Conservation (phyloP, 2,797 vertebrate genomes). For the Hippocampus kuda region DNA sequence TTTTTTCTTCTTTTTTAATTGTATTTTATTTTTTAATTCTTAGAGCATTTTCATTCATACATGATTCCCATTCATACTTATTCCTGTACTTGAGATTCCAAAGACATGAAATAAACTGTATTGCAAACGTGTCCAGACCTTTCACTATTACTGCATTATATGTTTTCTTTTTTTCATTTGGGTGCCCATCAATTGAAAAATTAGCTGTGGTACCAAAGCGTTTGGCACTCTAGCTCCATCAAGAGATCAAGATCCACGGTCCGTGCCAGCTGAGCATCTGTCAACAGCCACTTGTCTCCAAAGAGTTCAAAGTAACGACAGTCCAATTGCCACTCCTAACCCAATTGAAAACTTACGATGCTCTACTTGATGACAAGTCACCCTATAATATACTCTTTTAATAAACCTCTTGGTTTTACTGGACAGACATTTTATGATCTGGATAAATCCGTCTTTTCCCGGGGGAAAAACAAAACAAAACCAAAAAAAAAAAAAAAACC, state of each 20-base stretch:
- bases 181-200: too few species aligned
- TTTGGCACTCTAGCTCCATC: constrained; percentile 6
- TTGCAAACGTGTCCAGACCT: not conserved
- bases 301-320: constrained; percentile 10
- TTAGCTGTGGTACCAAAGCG: constrained; percentile 2
- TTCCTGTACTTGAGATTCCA: not conserved
- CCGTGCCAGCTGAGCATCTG: not conserved
- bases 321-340: constrained; percentile 4
- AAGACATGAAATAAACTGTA: not conserved
- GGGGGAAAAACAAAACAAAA: constrained; percentile 3
- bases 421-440: constrained; percentile 21
- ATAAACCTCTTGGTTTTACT: constrained; percentile 33
- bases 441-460: constrained; percentile 37
- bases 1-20: constrained; percentile 13
- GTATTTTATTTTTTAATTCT: constrained; percentile 29
- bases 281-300: not conserved
- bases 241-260: not conserved
- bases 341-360: not conserved
- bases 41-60: constrained; percentile 36
- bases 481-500: not conserved
- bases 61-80: constrained; percentile 16
- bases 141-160: not conserved
- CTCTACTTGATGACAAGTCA: constrained; percentile 20
- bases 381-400: constrained; percentile 11
- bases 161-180: constrained; percentile 7